phyloP scores from a whole-genome alignment of 1,140 invertebrate species.

The Trachelipus rathkii region DNA sequence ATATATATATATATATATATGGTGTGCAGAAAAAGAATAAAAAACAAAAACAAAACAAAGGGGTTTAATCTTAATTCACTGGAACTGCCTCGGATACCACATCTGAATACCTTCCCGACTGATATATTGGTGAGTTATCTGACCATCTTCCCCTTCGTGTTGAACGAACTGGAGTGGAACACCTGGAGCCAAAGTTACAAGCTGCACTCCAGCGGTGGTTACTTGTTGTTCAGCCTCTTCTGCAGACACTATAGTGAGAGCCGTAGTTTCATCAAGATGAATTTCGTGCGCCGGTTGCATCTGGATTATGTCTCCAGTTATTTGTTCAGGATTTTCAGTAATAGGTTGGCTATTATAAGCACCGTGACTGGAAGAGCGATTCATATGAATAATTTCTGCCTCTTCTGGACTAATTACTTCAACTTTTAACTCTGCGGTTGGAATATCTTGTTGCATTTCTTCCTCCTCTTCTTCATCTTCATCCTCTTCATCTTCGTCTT shows the following conservation, averaged over 20 bases:
- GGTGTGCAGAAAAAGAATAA: too few relatives aligned
- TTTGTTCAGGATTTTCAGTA: background rate
- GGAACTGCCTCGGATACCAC: conserved; percentile 1
- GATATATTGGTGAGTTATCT: background rate
- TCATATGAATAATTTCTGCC: conserved; percentile 22
- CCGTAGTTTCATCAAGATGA: conserved; percentile 23
- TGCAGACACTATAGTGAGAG: conserved; percentile 24
- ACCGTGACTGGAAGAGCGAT: background rate
- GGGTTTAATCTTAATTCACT: background rate
- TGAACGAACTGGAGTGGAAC: conserved; percentile 34
- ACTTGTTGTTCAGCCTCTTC: conserved; percentile 25
- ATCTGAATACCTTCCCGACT: background rate
- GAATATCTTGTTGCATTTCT: conserved; percentile 32
- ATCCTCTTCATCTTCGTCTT: conserved; percentile 16
- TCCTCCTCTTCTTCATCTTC: conserved; percentile 22
- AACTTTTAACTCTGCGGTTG: conserved; percentile 37
- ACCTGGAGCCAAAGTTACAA: conserved; percentile 34
- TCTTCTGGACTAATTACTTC: conserved; percentile 34
- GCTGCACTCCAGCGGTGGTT: conserved; percentile 21
- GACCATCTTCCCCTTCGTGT: background rate
- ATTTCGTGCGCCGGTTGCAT: conserved; percentile 4
- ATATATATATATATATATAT: too few relatives aligned
- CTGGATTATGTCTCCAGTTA: background rate
- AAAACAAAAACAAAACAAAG: too few relatives aligned
- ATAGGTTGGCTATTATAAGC: background rate